phyloP scores from a whole-genome alignment of 2,113 vertebrate species.

The Hylia prasina region DNA sequence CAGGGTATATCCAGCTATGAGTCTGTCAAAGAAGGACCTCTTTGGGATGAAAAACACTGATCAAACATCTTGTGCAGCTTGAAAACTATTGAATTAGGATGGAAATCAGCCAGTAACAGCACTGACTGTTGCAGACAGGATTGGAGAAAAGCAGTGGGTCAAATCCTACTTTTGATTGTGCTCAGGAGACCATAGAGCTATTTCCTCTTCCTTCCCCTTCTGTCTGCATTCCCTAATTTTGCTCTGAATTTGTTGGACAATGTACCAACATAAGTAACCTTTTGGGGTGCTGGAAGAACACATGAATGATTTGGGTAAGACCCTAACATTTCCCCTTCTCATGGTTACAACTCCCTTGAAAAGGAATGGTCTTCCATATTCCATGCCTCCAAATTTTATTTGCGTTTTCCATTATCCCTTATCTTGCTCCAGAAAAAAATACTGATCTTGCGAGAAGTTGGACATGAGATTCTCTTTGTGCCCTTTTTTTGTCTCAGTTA shows the following conservation, averaged over 20 bases:
- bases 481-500: not conserved
- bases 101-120: not conserved
- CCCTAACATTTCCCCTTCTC: not conserved
- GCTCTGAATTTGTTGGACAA: not conserved
- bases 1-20: not conserved
- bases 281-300: not conserved
- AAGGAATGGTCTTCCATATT: not conserved
- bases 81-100: not conserved
- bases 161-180: not conserved
- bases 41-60: not conserved
- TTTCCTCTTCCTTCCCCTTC: not conserved
- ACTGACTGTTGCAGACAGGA: not conserved
- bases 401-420: not conserved
- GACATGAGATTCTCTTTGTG: rapidly evolving
- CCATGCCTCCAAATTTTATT: not conserved
- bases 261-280: not conserved
- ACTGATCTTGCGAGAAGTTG: not conserved
- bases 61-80: not conserved
- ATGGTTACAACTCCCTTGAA: not conserved
- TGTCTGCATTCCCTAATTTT: not conserved
- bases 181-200: not conserved
- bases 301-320: not conserved
- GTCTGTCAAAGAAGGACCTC: not conserved
- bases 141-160: not conserved
- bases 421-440: not conserved